phyloP scores from a whole-genome alignment of 2,113 vertebrate species.

The Phyllostomus discolor region DNA sequence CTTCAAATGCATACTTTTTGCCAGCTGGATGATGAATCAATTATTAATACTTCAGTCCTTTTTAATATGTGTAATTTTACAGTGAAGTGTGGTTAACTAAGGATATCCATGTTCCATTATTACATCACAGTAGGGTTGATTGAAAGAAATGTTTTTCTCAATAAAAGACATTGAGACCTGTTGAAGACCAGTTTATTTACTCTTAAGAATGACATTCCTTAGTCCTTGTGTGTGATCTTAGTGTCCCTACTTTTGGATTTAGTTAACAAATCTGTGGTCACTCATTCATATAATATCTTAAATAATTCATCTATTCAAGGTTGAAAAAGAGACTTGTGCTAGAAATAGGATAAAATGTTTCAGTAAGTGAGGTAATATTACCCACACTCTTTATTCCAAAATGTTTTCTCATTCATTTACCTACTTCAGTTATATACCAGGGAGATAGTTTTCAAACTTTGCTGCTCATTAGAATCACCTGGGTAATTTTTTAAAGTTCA shows the following conservation, averaged over 20 bases:
- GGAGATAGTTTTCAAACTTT: not conserved
- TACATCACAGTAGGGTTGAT: not conserved
- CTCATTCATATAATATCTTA: not conserved
- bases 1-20: not conserved
- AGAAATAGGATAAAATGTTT: not conserved
- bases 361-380: not conserved
- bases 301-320: not conserved
- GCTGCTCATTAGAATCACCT: not conserved
- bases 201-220: not conserved
- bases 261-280: not conserved
- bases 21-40: not conserved
- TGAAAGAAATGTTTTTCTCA: not conserved
- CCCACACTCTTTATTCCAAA: not conserved
- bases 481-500: not conserved
- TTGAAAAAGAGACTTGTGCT: not conserved
- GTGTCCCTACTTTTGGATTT: not conserved
- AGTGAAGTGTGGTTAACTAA: not conserved
- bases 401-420: not conserved
- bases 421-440: not conserved
- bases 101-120: not conserved
- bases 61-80: not conserved
- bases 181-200: not conserved
- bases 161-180: not conserved
- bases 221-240: not conserved
- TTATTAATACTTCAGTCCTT: not conserved